Conservation (phyloP, 2,113 vertebrate species). For the Psittacus erithacus region DNA sequence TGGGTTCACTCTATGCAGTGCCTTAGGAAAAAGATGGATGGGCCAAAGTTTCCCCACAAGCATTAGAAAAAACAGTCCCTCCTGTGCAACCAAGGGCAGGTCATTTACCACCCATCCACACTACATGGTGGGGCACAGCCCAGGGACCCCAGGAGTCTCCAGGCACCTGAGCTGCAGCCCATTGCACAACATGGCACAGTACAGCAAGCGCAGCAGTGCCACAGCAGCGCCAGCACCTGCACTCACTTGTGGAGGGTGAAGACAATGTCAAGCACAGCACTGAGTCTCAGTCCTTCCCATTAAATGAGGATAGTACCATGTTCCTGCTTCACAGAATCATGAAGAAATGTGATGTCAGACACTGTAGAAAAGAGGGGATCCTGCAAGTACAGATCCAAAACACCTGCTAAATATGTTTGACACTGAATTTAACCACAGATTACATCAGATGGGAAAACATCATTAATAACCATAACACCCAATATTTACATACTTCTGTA, state of each 20-base stretch:
- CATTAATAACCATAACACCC: neutral
- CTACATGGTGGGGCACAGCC: rapidly evolving
- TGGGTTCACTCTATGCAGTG: rapidly evolving
- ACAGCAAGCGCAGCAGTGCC: neutral
- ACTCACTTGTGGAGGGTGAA: rapidly evolving
- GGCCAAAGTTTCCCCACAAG: neutral
- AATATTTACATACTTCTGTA: neutral
- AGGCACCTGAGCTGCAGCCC: neutral
- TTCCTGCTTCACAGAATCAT: neutral
- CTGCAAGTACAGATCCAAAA: neutral
- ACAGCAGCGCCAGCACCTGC: rapidly evolving
- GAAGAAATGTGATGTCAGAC: neutral
- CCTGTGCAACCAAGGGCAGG: rapidly evolving
- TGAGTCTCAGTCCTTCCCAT: neutral
- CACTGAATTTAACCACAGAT: neutral
- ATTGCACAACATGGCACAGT: rapidly evolving
- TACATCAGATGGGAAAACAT: neutral
- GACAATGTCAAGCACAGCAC: rapidly evolving
- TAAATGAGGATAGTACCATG: neutral
- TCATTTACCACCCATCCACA: rapidly evolving
- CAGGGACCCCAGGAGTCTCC: neutral
- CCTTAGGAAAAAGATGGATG: neutral
- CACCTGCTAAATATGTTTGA: neutral
- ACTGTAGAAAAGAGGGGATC: neutral
- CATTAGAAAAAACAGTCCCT: neutral